Conservation (phyloP, 2,113 vertebrate genomes). For the Rhegmatorhina hoffmannsi region DNA sequence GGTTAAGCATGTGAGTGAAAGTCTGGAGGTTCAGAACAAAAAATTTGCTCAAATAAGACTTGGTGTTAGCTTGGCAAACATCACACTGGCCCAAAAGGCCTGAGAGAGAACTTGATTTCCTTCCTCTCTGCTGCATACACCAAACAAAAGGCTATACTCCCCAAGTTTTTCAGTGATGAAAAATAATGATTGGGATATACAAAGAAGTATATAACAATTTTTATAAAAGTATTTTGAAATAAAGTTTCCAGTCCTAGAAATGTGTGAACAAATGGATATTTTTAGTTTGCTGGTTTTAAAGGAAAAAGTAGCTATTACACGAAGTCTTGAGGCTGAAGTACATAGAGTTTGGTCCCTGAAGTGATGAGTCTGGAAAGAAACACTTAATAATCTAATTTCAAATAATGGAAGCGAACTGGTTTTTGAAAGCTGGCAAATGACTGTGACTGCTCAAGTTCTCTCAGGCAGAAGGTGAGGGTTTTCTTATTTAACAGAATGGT, state of each 20-base stretch:
- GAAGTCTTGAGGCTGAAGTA: neutral
- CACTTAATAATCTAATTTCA: neutral
- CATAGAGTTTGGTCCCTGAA: neutral
- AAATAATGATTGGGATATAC: neutral
- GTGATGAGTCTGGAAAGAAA: neutral
- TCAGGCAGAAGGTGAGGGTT: neutral
- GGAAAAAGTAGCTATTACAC: neutral
- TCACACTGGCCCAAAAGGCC: accelerated
- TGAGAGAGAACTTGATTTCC: neutral
- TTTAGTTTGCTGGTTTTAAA: neutral
- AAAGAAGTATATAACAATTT: neutral
- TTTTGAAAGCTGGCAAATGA: conserved; percentile 9
- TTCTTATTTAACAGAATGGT: conserved; percentile 23
- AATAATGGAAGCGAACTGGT: neutral
- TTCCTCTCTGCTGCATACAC: neutral
- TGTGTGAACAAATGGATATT: neutral
- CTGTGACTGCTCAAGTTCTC: neutral
- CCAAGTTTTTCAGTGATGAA: neutral
- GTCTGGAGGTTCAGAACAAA: neutral
- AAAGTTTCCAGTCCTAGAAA: neutral
- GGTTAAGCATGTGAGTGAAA: neutral
- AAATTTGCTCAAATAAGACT: neutral
- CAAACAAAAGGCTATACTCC: neutral
- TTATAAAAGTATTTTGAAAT: neutral
- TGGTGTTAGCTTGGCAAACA: neutral